These are phyloP conservation scores for Chydorus sphaericus DNA, from an alignment of 2,888 invertebrate genomes.

Conservation along the genomic window DNA sequence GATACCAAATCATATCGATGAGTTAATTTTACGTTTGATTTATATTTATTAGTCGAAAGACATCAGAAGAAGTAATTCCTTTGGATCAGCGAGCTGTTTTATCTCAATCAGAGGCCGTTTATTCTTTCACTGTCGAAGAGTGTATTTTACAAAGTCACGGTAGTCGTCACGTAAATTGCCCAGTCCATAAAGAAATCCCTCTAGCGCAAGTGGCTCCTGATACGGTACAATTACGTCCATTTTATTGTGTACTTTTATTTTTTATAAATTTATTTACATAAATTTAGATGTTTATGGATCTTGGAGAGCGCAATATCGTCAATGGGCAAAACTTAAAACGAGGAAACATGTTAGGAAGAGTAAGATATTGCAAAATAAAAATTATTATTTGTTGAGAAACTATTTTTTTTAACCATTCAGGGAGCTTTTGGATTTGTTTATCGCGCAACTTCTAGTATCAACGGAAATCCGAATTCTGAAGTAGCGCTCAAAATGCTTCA, in stretches of 20 bases:
- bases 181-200: constrained; percentile 57
- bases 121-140: constrained; percentile 87
- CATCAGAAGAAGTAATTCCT: constrained; percentile 54
- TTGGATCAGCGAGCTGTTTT: constrained; percentile 21
- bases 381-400: too few species aligned
- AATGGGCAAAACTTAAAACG: constrained; percentile 57
- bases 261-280: constrained; percentile 17
- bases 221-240: constrained; percentile 40
- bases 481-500: constrained; percentile 93
- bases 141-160: constrained; percentile 80
- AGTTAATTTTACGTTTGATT: not conserved
- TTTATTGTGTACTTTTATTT: constrained; percentile 12
- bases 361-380: too few species aligned
- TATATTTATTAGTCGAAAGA: constrained; percentile 42
- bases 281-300: constrained; percentile 62
- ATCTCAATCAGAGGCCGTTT: constrained; percentile 29
- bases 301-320: constrained; percentile 65
- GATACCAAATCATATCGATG: not conserved
- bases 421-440: constrained; percentile 98
- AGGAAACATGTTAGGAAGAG: constrained; percentile 50
- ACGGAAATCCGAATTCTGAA: constrained; percentile 32
- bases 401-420: too few species aligned
- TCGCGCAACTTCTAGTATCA: constrained; percentile 45
- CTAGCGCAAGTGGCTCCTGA: constrained; percentile 81
- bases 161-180: constrained; percentile 55